A percentile compares a stretch with the other conserved stretches of the same genome.
These are phyloP conservation scores for Miichthys miiuy DNA, from an alignment of 2,797 vertebrate species.

Conservation along the genomic window DNA sequence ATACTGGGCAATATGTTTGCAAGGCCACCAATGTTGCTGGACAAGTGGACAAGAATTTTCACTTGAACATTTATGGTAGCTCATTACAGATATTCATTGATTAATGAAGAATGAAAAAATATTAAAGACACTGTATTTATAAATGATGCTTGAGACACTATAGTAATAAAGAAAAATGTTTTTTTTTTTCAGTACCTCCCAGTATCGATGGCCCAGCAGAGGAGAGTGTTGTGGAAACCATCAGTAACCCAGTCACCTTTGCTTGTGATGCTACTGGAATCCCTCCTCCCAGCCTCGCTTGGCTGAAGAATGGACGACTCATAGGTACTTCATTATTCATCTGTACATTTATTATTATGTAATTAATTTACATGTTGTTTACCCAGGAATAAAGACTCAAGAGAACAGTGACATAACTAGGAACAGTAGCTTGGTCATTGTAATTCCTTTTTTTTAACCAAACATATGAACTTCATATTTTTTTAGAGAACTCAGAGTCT, in stretches of 20 bases:
- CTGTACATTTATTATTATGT: not conserved
- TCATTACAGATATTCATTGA: constrained; percentile 5
- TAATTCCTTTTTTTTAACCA: not conserved
- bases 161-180: not conserved
- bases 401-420: not conserved
- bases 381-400: not conserved
- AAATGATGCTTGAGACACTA: not conserved
- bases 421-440: not conserved
- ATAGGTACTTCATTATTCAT: constrained; percentile 85
- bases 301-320: constrained; percentile 91
- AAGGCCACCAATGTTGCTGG: constrained; percentile 96
- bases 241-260: constrained; percentile 92
- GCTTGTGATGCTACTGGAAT: constrained; percentile 94
- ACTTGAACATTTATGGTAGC: constrained; percentile 95
- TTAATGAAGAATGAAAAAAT: not conserved
- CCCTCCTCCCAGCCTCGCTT: constrained; percentile 90
- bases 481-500: constrained; percentile 90
- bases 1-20: constrained; percentile 96
- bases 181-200: constrained; percentile 87
- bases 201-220: constrained; percentile 90
- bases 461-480: constrained; percentile 12
- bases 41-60: constrained; percentile 95
- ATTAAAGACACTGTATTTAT: not conserved
- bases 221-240: constrained; percentile 87
- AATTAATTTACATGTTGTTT: not conserved